A percentile compares a stretch with the other conserved stretches of the same genome.
Conservation (phyloP, 2,797 vertebrate genomes). For the Amazona finschi region DNA sequence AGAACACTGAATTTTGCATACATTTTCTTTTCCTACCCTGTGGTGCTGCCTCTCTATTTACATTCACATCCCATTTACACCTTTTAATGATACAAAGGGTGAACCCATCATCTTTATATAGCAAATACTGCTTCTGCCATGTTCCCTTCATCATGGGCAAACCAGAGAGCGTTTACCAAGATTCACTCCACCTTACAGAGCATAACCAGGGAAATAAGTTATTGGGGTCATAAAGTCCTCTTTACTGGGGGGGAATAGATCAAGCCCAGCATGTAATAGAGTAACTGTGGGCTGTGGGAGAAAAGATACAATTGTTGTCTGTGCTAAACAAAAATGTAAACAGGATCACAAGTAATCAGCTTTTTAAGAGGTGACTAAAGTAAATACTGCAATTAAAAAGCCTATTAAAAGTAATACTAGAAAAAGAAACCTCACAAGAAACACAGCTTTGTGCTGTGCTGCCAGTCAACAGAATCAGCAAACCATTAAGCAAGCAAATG, state of each 20-base stretch:
- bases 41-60: neutral
- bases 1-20: accelerated
- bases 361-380: conserved; percentile 62
- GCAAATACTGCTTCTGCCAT: neutral
- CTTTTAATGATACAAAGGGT: neutral
- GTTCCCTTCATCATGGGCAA: neutral
- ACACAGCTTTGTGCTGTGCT: neutral
- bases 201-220: neutral
- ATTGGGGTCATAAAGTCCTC: neutral
- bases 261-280: neutral
- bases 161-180: neutral
- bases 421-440: conserved; percentile 39
- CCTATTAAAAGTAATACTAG: conserved; percentile 34
- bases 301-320: conserved; percentile 57
- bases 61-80: neutral
- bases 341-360: conserved; percentile 44
- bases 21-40: neutral
- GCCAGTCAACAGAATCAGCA: conserved; percentile 49
- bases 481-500: conserved; percentile 22
- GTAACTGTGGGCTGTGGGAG: neutral
- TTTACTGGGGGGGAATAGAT: neutral
- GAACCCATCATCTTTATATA: neutral
- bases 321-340: conserved; percentile 49
- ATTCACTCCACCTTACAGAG: neutral
- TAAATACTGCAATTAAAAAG: conserved; percentile 55